Base-by-base conservation (phyloP, 2,113 vertebrate genomes). In the Ceratotherium simum region DNA sequence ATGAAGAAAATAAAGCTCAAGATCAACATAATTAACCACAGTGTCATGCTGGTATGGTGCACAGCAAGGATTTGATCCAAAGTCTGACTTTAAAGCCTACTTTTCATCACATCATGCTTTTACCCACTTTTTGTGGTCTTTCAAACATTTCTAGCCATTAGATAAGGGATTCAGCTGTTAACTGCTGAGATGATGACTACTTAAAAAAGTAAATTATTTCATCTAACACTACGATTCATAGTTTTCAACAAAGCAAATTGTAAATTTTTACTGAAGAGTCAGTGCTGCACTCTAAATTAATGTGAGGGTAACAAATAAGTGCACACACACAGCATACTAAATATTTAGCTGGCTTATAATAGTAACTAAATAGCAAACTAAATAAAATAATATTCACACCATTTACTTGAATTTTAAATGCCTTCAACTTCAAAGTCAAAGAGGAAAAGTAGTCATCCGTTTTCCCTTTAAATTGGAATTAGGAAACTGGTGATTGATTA, bases 101-200 rank as follows among this genome's bases (percentile, higher is more conserved):
- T 72, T 90, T 95, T 58, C 20, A 78, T 29, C 64, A 90, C 78
- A 73, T 33, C 46, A 70, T 80, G 31, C 13, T 93, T 90, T 94
- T 69, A 51, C 12, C 6, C 14, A 75, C 42, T 78, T 93, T 92
- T 31, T 80, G 25, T 70, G 42, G 10, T 83, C 18, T 65, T 93
- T 84, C 58, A 91, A 96, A 94, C 36, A 94, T 92, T 95, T 85
- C 67, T 9, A 90, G 60, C 12, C 54, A 81, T 89, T 42, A 97
- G 72, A 86, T 84, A 89, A 93, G 5, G 3, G 13, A 93, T 83
- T 90, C n/a, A n/a, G 20, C 25, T 81, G 29, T 95, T 94, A 93
- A 95, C 2, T 64, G 25, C 39, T 72, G 21, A 73, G 69, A 23
- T 95, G 65, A 75, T 88, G 23, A 86, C 31, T 42, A 73, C 39